A percentile compares a stretch with the other conserved stretches of the same genome.
phyloP scores from a whole-genome alignment of 2,888 invertebrate species.

The Lamellibrachia columna region DNA sequence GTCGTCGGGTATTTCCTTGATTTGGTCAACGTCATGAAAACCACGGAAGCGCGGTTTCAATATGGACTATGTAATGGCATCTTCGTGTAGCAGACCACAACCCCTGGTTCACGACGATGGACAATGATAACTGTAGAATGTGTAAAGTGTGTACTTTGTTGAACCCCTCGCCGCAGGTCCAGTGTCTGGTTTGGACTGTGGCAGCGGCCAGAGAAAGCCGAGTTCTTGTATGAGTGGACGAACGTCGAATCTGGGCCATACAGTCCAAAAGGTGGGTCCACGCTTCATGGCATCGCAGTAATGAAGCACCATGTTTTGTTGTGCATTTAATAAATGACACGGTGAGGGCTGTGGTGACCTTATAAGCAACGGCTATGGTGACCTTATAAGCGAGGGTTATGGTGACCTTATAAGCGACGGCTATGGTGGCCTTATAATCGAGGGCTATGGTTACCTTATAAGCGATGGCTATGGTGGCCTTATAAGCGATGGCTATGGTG shows the following conservation, averaged over 20 bases:
- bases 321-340: background rate
- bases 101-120: too few relatives aligned
- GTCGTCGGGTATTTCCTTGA: too few relatives aligned
- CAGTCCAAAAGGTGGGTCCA: background rate
- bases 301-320: background rate
- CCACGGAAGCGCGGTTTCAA: too few relatives aligned
- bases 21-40: too few relatives aligned
- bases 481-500: too few relatives aligned
- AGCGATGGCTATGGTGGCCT: too few relatives aligned
- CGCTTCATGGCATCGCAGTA: background rate
- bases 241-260: background rate
- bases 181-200: constrained; percentile 9
- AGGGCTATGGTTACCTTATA: background rate
- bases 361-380: background rate
- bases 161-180: background rate
- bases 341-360: background rate
- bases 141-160: background rate
- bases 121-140: too few relatives aligned
- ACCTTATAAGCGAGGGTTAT: too few relatives aligned
- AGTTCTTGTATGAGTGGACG: background rate
- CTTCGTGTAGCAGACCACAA: too few relatives aligned
- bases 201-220: background rate
- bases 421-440: too few relatives aligned
- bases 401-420: too few relatives aligned
- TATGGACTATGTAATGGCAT: too few relatives aligned